These are phyloP conservation scores for Scomber scombrus DNA, from an alignment of 2,113 vertebrate genomes.

Conservation along the genomic window DNA sequence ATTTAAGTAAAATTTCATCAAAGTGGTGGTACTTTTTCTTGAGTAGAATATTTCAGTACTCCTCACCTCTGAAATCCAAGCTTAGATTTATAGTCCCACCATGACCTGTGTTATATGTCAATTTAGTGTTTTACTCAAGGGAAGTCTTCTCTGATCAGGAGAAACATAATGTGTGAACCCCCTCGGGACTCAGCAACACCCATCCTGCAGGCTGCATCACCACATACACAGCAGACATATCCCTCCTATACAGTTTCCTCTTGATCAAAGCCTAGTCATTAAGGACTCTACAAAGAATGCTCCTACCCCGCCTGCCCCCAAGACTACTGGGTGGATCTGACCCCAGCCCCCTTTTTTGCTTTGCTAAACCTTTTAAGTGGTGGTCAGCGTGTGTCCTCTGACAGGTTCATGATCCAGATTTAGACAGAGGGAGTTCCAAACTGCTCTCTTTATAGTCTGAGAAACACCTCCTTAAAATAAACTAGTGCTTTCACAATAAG, in stretches of 20 bases:
- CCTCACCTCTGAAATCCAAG: neutral
- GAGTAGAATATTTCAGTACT: too few species aligned
- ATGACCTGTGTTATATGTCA: neutral
- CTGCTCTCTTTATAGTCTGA: slow-evolving; percentile 9
- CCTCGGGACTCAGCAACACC: neutral
- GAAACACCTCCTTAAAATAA: slow-evolving; percentile 2
- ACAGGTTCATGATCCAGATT: neutral
- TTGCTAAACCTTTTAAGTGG: neutral
- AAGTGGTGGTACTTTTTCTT: too few species aligned
- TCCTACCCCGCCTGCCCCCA: neutral
- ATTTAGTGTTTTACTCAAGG: too few species aligned
- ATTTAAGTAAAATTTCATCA: too few species aligned
- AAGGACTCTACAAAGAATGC: too few species aligned
- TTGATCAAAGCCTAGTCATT: neutral
- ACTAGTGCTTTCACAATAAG: neutral
- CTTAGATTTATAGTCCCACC: neutral
- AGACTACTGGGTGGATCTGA: slow-evolving; percentile 7
- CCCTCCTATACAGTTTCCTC: neutral
- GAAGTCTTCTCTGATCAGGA: too few species aligned
- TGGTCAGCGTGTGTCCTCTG: neutral
- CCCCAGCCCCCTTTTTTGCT: neutral
- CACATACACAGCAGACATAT: slow-evolving; percentile 19
- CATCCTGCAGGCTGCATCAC: neutral
- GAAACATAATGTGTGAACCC: neutral
- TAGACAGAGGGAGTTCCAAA: neutral